Conservation (phyloP, 2,888 invertebrate genomes). For the Anaspis maculata region DNA sequence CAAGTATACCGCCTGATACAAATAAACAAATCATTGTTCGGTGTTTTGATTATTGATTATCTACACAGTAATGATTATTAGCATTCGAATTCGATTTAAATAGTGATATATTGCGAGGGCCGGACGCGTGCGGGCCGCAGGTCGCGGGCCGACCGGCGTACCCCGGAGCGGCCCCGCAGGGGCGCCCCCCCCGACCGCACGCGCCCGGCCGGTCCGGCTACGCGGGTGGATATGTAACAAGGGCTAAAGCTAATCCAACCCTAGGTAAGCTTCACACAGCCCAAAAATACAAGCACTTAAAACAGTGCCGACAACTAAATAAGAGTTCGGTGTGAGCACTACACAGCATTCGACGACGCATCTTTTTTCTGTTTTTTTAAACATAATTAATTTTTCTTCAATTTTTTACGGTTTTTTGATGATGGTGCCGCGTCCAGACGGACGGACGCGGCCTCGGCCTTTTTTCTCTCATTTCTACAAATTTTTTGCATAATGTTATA, state of each 20-base stretch:
- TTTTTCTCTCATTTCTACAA: too few relatives aligned
- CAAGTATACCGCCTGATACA: conserved; percentile 35
- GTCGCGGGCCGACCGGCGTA: conserved; percentile 33
- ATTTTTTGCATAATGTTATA: too few relatives aligned
- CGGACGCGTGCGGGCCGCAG: conserved; percentile 27
- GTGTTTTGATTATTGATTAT: conserved; percentile 44
- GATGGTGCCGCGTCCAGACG: too few relatives aligned
- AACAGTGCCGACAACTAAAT: conserved; percentile 54
- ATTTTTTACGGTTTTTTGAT: too few relatives aligned
- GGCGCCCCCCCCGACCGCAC: conserved; percentile 29
- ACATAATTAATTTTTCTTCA: too few relatives aligned
- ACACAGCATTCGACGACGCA: conserved; percentile 35
- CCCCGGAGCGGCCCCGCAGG: conserved; percentile 7
- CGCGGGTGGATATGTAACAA: conserved; percentile 48
- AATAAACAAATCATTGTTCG: conserved; percentile 29
- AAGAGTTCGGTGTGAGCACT: conserved; percentile 45
- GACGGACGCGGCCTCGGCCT: too few relatives aligned
- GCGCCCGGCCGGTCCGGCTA: conserved; percentile 36
- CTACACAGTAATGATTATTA: conserved; percentile 45
- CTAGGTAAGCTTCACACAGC: conserved; percentile 55
- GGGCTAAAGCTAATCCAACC: conserved; percentile 49
- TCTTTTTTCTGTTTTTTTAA: too few relatives aligned
- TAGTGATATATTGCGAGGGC: conserved; percentile 39
- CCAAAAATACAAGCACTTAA: conserved; percentile 59
- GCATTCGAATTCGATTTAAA: conserved; percentile 41